Percentiles rank a stretch among this genome's conserved stretches.
phyloP scores from a whole-genome alignment of 2,888 invertebrate species.

The Leucozona laternaria region DNA sequence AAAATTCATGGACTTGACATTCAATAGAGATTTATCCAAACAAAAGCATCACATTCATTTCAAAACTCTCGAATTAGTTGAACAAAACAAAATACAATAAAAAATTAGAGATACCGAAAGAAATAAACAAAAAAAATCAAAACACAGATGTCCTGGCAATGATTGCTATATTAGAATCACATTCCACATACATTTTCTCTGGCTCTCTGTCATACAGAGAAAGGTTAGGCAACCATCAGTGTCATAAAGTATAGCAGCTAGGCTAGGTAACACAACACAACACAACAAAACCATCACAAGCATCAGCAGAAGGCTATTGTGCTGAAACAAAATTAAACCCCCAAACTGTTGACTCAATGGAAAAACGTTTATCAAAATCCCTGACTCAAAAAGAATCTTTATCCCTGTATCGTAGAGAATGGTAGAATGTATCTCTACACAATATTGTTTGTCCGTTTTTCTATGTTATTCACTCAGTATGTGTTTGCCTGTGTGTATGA shows the following conservation, averaged over 20 bases:
- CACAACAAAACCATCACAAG: constrained; percentile 19
- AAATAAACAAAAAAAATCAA: neutral
- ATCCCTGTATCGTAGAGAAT: neutral
- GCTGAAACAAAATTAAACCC: constrained; percentile 50
- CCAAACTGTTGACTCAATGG: constrained; percentile 41
- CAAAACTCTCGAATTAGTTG: constrained; percentile 48
- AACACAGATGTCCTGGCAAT: constrained; percentile 39
- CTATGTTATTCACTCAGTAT: neutral
- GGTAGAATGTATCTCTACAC: neutral
- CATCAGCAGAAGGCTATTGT: constrained; percentile 24
- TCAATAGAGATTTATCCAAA: constrained; percentile 10
- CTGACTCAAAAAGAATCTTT: constrained; percentile 1
- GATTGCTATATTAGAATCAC: constrained; percentile 14
- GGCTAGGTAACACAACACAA: too few species aligned
- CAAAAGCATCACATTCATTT: constrained; percentile 22
- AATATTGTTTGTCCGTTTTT: constrained; percentile 8
- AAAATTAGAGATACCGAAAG: neutral
- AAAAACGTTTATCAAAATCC: constrained; percentile 32
- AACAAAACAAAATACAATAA: neutral
- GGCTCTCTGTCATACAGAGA: neutral
- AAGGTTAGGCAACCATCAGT: constrained; percentile 9
- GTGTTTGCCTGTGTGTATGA: neutral
- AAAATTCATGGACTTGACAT: constrained; percentile 39
- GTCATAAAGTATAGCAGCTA: neutral
- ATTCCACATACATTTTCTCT: neutral